These are phyloP conservation scores for Catajapyx aquilonaris DNA, from an alignment of 1,140 invertebrate species.

Conservation along the genomic window DNA sequence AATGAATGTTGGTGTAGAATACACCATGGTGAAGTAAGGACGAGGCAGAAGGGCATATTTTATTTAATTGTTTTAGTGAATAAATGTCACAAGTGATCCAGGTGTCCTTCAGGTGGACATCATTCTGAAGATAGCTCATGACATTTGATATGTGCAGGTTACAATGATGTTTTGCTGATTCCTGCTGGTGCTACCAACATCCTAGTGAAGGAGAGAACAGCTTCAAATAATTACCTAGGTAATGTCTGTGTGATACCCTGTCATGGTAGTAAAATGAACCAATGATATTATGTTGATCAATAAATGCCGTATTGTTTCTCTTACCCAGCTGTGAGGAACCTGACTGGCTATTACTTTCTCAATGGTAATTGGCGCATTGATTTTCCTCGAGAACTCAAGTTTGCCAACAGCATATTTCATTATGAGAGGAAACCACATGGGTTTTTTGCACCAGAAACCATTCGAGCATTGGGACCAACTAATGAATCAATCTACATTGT, in stretches of 20 bases:
- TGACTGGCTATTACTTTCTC: constrained; percentile 61
- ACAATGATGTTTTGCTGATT: constrained; percentile 81
- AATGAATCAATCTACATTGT: constrained; percentile 69
- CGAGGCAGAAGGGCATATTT: no score
- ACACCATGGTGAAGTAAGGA: no score
- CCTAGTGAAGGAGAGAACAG: constrained; percentile 47
- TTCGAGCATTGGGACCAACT: constrained; percentile 65
- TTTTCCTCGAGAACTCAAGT: constrained; percentile 52
- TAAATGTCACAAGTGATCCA: no score
- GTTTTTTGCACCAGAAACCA: constrained; percentile 57
- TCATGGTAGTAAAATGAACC: neutral
- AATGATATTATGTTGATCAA: neutral
- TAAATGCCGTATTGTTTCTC: neutral
- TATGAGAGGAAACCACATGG: constrained; percentile 63
- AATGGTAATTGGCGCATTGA: constrained; percentile 89
- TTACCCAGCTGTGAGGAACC: constrained; percentile 54
- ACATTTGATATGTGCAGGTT: constrained; percentile 34
- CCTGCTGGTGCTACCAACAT: constrained; percentile 90
- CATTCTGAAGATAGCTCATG: neutral
- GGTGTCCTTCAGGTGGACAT: neutral
- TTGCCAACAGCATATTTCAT: constrained; percentile 65
- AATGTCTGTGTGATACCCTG: neutral
- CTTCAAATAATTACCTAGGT: constrained; percentile 89
- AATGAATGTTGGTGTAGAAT: no score
- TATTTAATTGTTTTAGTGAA: no score